phyloP scores from a whole-genome alignment of 2,888 invertebrate species.

The Augiades crinisus region DNA sequence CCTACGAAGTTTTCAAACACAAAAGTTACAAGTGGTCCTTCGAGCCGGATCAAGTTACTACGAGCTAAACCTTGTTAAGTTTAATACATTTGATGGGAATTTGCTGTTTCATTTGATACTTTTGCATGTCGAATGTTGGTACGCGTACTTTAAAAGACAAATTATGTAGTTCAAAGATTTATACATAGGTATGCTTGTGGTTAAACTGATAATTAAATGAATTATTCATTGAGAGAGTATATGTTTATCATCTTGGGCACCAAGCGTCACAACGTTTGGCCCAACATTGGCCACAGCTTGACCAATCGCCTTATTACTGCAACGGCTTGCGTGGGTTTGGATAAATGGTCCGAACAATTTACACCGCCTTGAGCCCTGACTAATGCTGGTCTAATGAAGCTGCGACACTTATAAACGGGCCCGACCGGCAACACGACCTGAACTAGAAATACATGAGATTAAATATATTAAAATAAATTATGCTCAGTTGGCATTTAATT shows the following conservation, averaged over 20 bases:
- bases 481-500: conserved; percentile 6
- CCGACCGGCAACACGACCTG: conserved; percentile 17
- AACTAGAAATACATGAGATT: conserved; percentile 16
- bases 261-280: conserved; percentile 2
- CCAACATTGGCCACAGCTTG: conserved; percentile 10
- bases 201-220: not conserved
- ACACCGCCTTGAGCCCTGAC: conserved; percentile 54
- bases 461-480: conserved; percentile 19
- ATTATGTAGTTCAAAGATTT: not conserved
- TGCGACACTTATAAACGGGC: conserved; percentile 46
- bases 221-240: not conserved
- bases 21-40: conserved; percentile 27
- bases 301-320: conserved; percentile 26
- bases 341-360: conserved; percentile 63
- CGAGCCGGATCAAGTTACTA: conserved; percentile 27
- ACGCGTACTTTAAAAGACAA: not conserved
- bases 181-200: too few species aligned
- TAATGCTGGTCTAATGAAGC: conserved; percentile 70
- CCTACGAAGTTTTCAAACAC: too few species aligned
- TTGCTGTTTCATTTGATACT: conserved; percentile 14
- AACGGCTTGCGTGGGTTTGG: conserved; percentile 54
- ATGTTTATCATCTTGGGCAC: not conserved
- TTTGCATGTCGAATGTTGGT: conserved; percentile 1
- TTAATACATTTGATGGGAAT: conserved; percentile 16
- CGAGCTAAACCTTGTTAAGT: conserved; percentile 16